These are phyloP conservation scores for Drosophila melanosoma DNA, from an alignment of 2,888 invertebrate species.

Conservation along the genomic window DNA sequence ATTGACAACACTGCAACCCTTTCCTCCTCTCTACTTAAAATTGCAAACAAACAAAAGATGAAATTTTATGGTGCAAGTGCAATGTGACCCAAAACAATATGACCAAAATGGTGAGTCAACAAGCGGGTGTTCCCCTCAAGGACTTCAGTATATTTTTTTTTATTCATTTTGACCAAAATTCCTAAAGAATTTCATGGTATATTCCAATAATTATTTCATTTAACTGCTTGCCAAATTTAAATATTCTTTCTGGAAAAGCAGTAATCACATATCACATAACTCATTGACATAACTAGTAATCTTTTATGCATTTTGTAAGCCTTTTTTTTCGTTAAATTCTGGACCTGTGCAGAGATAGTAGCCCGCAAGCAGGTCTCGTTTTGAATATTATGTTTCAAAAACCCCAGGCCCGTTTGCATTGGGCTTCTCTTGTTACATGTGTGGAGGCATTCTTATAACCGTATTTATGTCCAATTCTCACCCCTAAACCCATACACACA, in stretches of 20 bases:
- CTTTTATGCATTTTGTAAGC: neutral
- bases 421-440: conserved; percentile 10
- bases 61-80: conserved; percentile 11
- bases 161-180: too few relatives aligned
- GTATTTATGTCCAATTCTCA: conserved; percentile 25
- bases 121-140: neutral
- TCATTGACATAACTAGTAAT: neutral
- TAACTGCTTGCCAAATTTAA: neutral
- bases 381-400: neutral
- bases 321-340: neutral
- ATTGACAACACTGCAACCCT: conserved; percentile 3
- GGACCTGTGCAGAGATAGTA: neutral
- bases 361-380: neutral
- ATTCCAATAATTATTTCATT: too few relatives aligned
- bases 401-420: conserved; percentile 1
- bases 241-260: neutral
- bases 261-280: neutral
- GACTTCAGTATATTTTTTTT: too few relatives aligned
- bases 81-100: conserved; percentile 15
- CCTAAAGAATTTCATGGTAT: too few relatives aligned
- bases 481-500: conserved; percentile 7
- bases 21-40: neutral
- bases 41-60: neutral
- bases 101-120: conserved; percentile 1
- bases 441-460: conserved; percentile 12